A percentile compares a stretch with the other conserved stretches of the same genome.
phyloP scores from a whole-genome alignment of 2,888 invertebrate species.

The Pachydiplax longipennis region DNA sequence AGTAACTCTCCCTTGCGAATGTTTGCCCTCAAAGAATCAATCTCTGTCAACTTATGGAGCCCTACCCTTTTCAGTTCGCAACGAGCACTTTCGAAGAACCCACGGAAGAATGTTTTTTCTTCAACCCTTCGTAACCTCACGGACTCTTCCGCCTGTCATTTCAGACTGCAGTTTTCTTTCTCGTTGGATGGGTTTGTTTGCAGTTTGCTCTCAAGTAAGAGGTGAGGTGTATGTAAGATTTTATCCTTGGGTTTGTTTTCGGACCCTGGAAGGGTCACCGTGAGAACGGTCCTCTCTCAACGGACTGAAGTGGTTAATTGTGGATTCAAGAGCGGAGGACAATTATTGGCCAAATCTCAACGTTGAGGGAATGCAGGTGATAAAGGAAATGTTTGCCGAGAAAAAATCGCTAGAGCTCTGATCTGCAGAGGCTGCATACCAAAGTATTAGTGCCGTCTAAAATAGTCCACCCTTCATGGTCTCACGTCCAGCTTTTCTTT shows the following conservation, averaged over 20 bases:
- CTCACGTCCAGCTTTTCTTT: no score
- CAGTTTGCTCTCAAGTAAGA: not conserved
- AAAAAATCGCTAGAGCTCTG: no score
- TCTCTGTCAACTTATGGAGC: not conserved
- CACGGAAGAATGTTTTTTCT: not conserved
- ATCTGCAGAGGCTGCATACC: no score
- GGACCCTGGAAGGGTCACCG: not conserved
- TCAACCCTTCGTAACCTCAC: not conserved
- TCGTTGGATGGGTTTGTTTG: not conserved
- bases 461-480: no score
- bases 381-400: no score
- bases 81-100: not conserved
- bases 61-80: not conserved
- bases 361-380: no score
- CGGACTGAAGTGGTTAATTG: not conserved
- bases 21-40: constrained; percentile 1
- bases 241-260: not conserved
- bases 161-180: not conserved
- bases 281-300: not conserved
- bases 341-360: no score
- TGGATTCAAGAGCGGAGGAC: no score
- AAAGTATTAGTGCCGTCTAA: no score
- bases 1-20: not conserved
- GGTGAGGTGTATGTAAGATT: not conserved
- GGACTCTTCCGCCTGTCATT: not conserved